A percentile compares a stretch with the other conserved stretches of the same genome.
Conservation (phyloP, 2,888 invertebrate species). For the Acrobasis suavella region DNA sequence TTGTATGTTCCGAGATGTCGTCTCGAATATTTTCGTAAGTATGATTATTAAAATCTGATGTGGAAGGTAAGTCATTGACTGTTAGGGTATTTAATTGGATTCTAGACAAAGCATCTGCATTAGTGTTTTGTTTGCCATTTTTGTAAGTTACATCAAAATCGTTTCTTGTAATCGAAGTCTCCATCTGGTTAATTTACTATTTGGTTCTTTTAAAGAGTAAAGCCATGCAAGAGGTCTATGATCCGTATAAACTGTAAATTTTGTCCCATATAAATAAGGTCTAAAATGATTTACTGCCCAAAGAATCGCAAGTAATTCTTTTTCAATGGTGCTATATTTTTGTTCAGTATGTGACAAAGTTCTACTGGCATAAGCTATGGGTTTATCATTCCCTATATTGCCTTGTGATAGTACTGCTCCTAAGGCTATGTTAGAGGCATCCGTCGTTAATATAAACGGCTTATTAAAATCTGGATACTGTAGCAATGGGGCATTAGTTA, state of each 20-base stretch:
- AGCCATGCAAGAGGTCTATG: slow-evolving; percentile 7
- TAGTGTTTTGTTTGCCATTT: slow-evolving; percentile 30
- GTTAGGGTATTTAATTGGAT: slow-evolving; percentile 28
- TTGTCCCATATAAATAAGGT: background rate
- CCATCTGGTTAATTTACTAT: slow-evolving; percentile 36
- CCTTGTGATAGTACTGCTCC: slow-evolving; percentile 37
- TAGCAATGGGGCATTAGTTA: slow-evolving; percentile 41
- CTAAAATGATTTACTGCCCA: background rate
- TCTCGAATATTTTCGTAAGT: too few species aligned
- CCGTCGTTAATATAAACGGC: slow-evolving; percentile 35
- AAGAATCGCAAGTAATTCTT: background rate
- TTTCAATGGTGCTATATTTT: slow-evolving; percentile 2
- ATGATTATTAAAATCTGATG: too few species aligned
- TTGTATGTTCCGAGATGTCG: too few species aligned
- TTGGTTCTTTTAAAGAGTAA: slow-evolving; percentile 29
- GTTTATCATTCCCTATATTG: slow-evolving; percentile 29
- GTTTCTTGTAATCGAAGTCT: slow-evolving; percentile 34
- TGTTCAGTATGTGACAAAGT: background rate
- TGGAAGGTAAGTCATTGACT: too few species aligned
- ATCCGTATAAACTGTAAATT: background rate
- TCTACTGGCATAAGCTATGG: slow-evolving; percentile 22
- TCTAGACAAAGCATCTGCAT: slow-evolving; percentile 34
- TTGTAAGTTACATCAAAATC: slow-evolving; percentile 32
- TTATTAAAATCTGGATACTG: slow-evolving; percentile 45
- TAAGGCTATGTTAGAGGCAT: slow-evolving; percentile 33